Conservation (phyloP, 1,140 invertebrate species). For the Drosophila melanica region DNA sequence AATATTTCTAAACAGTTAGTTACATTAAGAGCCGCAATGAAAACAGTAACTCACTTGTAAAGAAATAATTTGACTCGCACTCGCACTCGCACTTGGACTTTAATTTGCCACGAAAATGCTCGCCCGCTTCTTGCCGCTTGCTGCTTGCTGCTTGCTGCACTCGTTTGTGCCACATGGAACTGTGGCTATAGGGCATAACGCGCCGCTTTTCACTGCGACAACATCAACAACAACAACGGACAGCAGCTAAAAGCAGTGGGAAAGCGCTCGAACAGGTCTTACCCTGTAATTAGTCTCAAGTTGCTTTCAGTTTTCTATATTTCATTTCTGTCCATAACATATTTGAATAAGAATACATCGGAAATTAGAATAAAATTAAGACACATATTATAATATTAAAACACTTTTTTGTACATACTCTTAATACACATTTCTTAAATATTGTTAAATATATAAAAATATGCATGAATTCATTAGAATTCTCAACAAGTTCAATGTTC, state of each 20-base stretch:
- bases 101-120: slow-evolving; percentile 72
- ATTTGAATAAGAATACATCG: no score
- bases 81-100: slow-evolving; percentile 81
- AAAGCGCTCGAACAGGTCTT: not conserved
- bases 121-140: slow-evolving; percentile 1
- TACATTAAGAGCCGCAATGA: slow-evolving; percentile 81
- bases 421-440: no score
- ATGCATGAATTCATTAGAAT: no score
- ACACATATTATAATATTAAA: no score
- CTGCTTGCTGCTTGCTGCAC: slow-evolving; percentile 38
- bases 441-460: no score
- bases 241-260: not conserved
- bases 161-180: slow-evolving; percentile 46
- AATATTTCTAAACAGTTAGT: slow-evolving; percentile 83
- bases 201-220: slow-evolving; percentile 26
- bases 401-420: no score
- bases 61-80: slow-evolving; percentile 81
- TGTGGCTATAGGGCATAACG: slow-evolving; percentile 53
- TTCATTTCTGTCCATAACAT: no score
- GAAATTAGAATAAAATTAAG: no score
- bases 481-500: no score
- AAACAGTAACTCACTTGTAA: slow-evolving; percentile 82
- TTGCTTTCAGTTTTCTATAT: no score
- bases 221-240: not conserved
- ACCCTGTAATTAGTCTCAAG: not conserved